Base-by-base conservation (phyloP, 2,113 vertebrate genomes). In the Psilopsiagon aurifrons region DNA sequence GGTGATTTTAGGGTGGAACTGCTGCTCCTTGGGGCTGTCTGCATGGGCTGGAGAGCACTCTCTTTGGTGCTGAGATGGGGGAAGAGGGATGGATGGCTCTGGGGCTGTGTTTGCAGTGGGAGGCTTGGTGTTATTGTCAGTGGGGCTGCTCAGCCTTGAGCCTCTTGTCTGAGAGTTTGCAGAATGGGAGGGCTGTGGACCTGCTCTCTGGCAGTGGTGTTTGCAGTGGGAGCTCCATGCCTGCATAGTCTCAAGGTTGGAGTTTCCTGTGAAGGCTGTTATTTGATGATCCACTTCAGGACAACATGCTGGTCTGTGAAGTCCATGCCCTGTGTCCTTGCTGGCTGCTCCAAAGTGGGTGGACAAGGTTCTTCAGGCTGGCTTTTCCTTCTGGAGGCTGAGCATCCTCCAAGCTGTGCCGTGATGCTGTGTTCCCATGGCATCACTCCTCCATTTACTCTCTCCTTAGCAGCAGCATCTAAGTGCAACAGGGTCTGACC, bases 401-500 rank as follows among this genome's bases (percentile, higher is more conserved):
- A 43, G 54, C 64, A 57, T 46, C 55, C 14, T 37, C 33, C 28
- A 23, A 52, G 46, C n/a, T 1, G 2, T 77, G 76, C 76, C 35
- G 17, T 2, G 33, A n/a, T 14, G 8, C 51, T 10, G 12, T 39
- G 83, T 33, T 63, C 28, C 70, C 6, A 1, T 46, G 57, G 39
- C 39, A 47, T 66, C 1, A 0, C 46, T 67, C 28, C 11, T 91
- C 17, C 9, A 7, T 23, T 80, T 46, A 20, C 37, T 16, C n/a
- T 29, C 8, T 68, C 43, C 46, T 47, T 15, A 52, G 37, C 43
- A 64, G 54, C 60, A 83, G 25, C 47, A 33, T 33, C 41, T 16
- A 6, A 25, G 44, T 33, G 6, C 55, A 37, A 2, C 18, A 23
- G 35, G 24, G 8, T 37, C n/a, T 5, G 5, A 18, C 43, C 0